Conservation (phyloP, 37 sponge, comb jelly and placozoan species). For the Agelas oroides region DNA sequence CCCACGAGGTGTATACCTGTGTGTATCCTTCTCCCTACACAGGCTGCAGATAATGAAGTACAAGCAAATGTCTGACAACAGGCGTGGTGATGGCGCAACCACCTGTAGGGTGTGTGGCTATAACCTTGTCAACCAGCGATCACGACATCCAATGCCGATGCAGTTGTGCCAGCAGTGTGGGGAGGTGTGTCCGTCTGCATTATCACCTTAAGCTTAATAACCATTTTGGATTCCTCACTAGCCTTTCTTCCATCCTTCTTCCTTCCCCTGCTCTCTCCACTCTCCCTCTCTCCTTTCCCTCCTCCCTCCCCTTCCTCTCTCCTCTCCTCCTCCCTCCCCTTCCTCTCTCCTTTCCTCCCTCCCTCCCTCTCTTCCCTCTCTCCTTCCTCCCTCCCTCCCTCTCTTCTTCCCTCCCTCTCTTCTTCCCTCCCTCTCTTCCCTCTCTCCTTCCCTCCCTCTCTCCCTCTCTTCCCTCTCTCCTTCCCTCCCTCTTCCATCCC, state of each 20-base stretch:
- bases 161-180: not conserved
- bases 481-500: not conserved
- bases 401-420: not conserved
- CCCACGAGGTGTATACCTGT: too few species aligned
- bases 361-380: not conserved
- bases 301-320: not conserved
- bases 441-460: not conserved
- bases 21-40: not conserved
- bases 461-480: not conserved
- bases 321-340: not conserved
- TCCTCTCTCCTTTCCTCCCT: not conserved
- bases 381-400: not conserved
- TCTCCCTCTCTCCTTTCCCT: not conserved
- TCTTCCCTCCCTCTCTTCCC: not conserved
- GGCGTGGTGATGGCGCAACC: slow-evolving; percentile 44
- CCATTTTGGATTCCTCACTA: not conserved
- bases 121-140: slow-evolving; percentile 17
- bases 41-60: slow-evolving; percentile 49
- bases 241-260: not conserved
- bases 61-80: slow-evolving; percentile 9
- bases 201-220: not conserved
- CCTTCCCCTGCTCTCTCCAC: too few species aligned
- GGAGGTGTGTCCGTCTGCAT: not conserved
- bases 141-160: not conserved
- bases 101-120: slow-evolving; percentile 49